Evolutionary conservation across 2,888 invertebrate species (phyloP).

Genomic region (Leptodirus hochenwartii): DNA sequence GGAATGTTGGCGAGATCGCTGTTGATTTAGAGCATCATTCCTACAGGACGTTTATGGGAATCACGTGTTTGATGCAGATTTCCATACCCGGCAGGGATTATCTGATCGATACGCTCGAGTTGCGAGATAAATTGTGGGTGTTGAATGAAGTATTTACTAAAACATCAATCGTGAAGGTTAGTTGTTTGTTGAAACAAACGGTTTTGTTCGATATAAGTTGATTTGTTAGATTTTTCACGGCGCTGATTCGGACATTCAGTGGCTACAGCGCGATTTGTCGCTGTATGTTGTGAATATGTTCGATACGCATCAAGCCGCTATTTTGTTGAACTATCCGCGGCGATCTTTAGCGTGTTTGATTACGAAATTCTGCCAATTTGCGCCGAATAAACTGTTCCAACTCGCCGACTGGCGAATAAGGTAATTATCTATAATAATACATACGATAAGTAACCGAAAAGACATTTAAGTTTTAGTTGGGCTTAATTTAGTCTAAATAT

Average conservation of each 20-base stretch:
- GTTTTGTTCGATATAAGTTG: background rate
- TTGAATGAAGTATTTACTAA: slow-evolving; percentile 84
- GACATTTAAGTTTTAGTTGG: background rate
- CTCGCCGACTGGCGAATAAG: slow-evolving; percentile 89
- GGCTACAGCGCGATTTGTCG: slow-evolving; percentile 92
- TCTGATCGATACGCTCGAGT: slow-evolving; percentile 67
- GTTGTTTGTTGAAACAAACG: slow-evolving; percentile 3
- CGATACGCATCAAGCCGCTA: slow-evolving; percentile 83
- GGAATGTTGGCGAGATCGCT: slow-evolving; percentile 53
- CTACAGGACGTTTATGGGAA: slow-evolving; percentile 80
- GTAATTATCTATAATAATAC: slow-evolving; percentile 19
- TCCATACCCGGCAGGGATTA: slow-evolving; percentile 70
- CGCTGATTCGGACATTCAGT: slow-evolving; percentile 68
- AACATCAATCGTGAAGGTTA: slow-evolving; percentile 74
- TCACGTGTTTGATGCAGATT: slow-evolving; percentile 92
- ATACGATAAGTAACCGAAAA: slow-evolving; percentile 1
- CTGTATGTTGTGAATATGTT: slow-evolving; percentile 94
- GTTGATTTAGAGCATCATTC: slow-evolving; percentile 90
- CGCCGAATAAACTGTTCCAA: slow-evolving; percentile 80
- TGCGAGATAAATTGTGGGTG: slow-evolving; percentile 64
- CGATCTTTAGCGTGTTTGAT: slow-evolving; percentile 66
- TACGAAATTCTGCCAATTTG: slow-evolving; percentile 55
- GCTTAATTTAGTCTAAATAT: background rate
- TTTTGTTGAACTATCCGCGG: slow-evolving; percentile 46
- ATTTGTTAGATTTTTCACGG: slow-evolving; percentile 70